These are phyloP conservation scores for Zaprionus lineosus DNA, from an alignment of 2,888 invertebrate species.

Conservation along the genomic window DNA sequence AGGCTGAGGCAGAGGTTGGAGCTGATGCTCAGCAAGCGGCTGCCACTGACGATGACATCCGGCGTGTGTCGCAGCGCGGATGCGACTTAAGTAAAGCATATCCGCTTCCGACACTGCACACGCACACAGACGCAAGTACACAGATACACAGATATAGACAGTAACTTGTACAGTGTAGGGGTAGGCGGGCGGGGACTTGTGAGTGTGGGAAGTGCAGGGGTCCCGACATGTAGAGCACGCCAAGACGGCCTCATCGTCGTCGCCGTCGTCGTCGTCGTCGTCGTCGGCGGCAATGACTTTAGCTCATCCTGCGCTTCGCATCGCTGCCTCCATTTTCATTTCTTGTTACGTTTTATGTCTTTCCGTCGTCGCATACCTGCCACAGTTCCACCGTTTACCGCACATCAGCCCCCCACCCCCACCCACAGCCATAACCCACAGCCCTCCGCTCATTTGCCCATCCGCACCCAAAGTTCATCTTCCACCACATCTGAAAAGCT, in stretches of 20 bases:
- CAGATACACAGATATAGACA: constrained; percentile 2
- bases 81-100: constrained; percentile 79
- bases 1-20: no score
- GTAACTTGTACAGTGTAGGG: constrained; percentile 26
- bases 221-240: constrained; percentile 46
- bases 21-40: constrained; percentile 24
- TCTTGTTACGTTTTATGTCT: constrained; percentile 75
- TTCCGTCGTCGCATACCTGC: constrained; percentile 65
- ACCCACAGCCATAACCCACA: neutral
- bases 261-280: constrained; percentile 26
- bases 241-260: constrained; percentile 14
- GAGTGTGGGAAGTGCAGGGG: constrained; percentile 29
- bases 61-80: constrained; percentile 78
- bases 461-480: no score
- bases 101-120: constrained; percentile 74
- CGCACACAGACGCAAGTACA: constrained; percentile 35
- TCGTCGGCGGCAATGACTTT: constrained; percentile 71
- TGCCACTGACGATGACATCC: constrained; percentile 67
- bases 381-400: no score
- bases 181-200: no score
- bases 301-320: constrained; percentile 55
- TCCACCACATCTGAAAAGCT: no score
- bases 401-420: neutral
- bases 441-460: constrained; percentile 10
- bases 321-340: constrained; percentile 75